A percentile compares a stretch with the other conserved stretches of the same genome.
Evolutionary conservation across 2,113 vertebrate species (phyloP).

Genomic region (Dipodomys spectabilis): DNA sequence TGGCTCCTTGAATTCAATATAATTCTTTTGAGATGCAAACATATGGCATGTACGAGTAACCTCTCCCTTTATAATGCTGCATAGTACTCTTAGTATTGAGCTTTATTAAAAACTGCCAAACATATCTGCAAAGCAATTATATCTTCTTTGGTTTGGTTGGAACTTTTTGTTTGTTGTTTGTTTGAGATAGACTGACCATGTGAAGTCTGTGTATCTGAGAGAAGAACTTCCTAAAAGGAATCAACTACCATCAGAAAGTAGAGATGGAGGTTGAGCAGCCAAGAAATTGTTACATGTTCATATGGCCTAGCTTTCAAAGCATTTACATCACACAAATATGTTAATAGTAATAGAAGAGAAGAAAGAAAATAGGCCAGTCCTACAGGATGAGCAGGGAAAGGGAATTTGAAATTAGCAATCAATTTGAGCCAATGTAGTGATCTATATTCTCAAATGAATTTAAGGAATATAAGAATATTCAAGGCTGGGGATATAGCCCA

Average conservation of each 20-base stretch:
- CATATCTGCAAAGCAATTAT: not conserved
- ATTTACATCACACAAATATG: not conserved
- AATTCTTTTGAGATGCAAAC: not conserved
- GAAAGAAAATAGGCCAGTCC: not conserved
- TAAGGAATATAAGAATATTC: not conserved
- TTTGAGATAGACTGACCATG: not conserved
- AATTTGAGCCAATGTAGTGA: not conserved
- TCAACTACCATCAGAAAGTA: not conserved
- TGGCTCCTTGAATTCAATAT: not conserved
- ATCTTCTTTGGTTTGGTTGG: not conserved
- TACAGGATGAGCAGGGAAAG: not conserved
- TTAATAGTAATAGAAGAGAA: not conserved
- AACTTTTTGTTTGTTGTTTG: not conserved
- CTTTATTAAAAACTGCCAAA: not conserved
- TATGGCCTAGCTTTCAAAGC: not conserved
- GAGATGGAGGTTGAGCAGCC: not conserved
- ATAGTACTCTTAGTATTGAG: not conserved
- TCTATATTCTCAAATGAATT: not conserved
- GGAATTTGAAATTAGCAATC: not conserved
- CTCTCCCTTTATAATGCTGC: not conserved
- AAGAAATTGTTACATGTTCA: not conserved
- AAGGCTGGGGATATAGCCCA: not conserved
- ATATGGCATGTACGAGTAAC: not conserved
- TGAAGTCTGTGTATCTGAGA: not conserved
- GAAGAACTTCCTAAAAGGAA: not conserved